phyloP scores from a whole-genome alignment of 1,140 invertebrate genomes.

The Drosophila grimshawi region DNA sequence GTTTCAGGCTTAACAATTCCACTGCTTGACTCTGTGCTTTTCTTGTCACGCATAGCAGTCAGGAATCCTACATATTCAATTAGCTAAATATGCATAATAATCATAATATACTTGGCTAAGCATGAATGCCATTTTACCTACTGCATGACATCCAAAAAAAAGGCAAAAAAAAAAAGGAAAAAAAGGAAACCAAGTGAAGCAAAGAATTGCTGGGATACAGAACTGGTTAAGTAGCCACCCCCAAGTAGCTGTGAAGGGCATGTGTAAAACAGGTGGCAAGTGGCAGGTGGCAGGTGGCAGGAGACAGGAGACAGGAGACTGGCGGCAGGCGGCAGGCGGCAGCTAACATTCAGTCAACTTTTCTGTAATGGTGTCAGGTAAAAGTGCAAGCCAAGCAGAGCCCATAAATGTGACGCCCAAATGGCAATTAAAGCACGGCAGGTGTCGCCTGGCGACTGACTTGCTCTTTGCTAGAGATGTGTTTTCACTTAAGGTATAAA shows the following conservation, averaged over 20 bases:
- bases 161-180: slow-evolving; percentile 10
- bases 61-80: slow-evolving; percentile 63
- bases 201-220: slow-evolving; percentile 6
- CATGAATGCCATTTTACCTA: slow-evolving; percentile 64
- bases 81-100: slow-evolving; percentile 79
- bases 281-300: not conserved
- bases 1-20: slow-evolving; percentile 41
- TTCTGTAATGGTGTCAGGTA: slow-evolving; percentile 59
- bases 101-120: slow-evolving; percentile 51
- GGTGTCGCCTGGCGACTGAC: slow-evolving; percentile 8
- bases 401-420: slow-evolving; percentile 68
- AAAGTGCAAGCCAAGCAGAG: slow-evolving; percentile 76
- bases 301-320: slow-evolving; percentile 1
- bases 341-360: slow-evolving; percentile 49
- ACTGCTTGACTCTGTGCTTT: not conserved
- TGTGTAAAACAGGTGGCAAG: not conserved
- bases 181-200: not conserved
- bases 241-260: not conserved
- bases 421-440: slow-evolving; percentile 68
- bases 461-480: slow-evolving; percentile 40
- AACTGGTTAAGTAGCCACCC: slow-evolving; percentile 18
- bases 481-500: not conserved
- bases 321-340: not conserved
- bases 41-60: slow-evolving; percentile 21
- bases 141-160: slow-evolving; percentile 14